Percentiles rank a stretch among this genome's conserved stretches.
These are phyloP conservation scores for Cephus pulcher DNA, from an alignment of 2,888 invertebrate species.

Conservation along the genomic window DNA sequence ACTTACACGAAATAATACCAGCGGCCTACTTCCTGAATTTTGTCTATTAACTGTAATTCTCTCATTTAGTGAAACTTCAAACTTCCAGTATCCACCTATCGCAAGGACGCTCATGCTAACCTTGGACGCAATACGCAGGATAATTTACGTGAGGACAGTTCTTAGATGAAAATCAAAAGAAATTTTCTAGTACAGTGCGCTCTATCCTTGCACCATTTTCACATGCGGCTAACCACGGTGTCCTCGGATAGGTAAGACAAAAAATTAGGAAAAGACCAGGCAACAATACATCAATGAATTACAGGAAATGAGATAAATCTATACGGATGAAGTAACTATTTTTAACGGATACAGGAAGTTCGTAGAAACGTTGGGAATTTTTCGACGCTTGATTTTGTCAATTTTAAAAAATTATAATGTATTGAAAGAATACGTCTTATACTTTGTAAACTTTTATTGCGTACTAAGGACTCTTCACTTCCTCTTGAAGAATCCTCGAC, in stretches of 20 bases:
- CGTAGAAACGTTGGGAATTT: background rate
- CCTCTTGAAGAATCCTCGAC: background rate
- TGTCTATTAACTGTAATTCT: background rate
- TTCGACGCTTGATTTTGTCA: background rate
- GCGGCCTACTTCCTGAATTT: background rate
- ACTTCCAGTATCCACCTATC: background rate
- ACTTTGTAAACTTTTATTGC: background rate
- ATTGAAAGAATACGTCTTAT: background rate
- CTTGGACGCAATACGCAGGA: background rate
- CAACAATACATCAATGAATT: background rate
- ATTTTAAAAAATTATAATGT: background rate
- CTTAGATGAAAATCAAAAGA: background rate
- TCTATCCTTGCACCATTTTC: background rate
- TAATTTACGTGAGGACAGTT: background rate
- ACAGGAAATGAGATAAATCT: background rate
- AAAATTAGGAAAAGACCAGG: background rate
- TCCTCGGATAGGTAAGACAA: background rate
- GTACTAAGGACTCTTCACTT: background rate
- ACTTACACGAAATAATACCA: background rate
- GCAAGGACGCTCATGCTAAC: background rate
- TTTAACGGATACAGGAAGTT: background rate
- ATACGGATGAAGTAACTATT: background rate
- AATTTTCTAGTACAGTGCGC: background rate
- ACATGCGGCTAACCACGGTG: background rate
- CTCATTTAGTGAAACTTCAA: background rate